Base-by-base conservation (phyloP, 2,888 invertebrate species). In the Scaptomyza parva region DNA sequence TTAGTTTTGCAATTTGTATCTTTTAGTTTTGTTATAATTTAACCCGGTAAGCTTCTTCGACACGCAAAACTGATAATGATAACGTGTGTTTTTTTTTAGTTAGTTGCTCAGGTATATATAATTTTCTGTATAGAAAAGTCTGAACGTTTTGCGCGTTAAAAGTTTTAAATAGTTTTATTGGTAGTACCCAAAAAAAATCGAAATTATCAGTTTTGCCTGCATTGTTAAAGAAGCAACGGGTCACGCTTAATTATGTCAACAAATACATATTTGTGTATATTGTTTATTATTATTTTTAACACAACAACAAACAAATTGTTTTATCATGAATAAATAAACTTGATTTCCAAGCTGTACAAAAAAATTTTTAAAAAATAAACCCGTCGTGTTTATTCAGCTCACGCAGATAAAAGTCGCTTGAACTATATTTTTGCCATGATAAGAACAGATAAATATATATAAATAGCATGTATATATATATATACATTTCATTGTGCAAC, bases 281-380 rank as follows among this genome's bases (percentile, higher is more conserved):
- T 68, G 45, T 62, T 55, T 71, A 58, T 54, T 60, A 47, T 60
- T 65, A 55, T 40, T 62, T 62, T 55, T 45, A 14, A 30, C 28
- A 18, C 39, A 26, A 20, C 35, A 35, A 35, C 14, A 52, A 33
- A 35, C 28, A 43, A 39, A 22, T 55, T 62, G 59, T 70, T 86
- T 80, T 8, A 62, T 60, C 67, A 61, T 66, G 50, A 33, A 14
- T 58, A 52, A 71, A 68, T 57, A 57, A 50, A 64, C 63, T 70
- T 77, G 65, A 84, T 61, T 59, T 40, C 33, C 52, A 70, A 84
- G 72, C 68, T 82, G 63, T 75, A 73, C 60, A 60, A 43, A 47
- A 50, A 45, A 67, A 59, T n/a, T n/a, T n/a, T n/a, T n/a, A 47
- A 22, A 43, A 48, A 50, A 0, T 3, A 8, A 9, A 37, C 0